Percentiles rank a stretch among this genome's conserved stretches.
Conservation (phyloP, 2,797 vertebrate genomes). For the Toxotes lorentzi region DNA sequence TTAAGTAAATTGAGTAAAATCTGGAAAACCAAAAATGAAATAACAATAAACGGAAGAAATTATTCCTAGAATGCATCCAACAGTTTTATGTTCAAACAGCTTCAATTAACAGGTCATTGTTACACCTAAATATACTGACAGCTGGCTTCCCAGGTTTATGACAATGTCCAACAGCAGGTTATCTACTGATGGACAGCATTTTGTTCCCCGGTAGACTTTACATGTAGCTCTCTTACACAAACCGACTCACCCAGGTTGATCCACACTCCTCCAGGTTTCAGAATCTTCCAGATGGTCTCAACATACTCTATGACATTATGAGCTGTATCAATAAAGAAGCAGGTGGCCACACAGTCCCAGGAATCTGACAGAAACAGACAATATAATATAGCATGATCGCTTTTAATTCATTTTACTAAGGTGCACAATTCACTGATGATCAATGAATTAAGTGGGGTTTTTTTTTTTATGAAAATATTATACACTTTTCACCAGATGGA, state of each 20-base stretch:
- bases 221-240: not conserved
- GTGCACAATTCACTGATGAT: not conserved
- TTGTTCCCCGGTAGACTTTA: not conserved
- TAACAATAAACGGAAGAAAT: not conserved
- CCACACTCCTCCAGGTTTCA: conserved; percentile 98
- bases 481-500: not conserved
- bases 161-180: not conserved
- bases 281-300: conserved; percentile 99
- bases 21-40: not conserved
- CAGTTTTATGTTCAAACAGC: not conserved
- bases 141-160: not conserved
- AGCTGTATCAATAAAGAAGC: conserved; percentile 99
- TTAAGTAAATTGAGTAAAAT: not conserved
- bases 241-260: conserved; percentile 94
- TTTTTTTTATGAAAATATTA: not conserved
- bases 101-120: not conserved
- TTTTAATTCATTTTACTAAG: not conserved
- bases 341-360: conserved; percentile 98
- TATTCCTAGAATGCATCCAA: not conserved
- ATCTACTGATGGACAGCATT: not conserved
- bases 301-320: conserved; percentile 98
- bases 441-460: not conserved
- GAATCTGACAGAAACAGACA: conserved; percentile 82
- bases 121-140: not conserved
- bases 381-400: not conserved